Conservation (phyloP, 2,888 invertebrate genomes). For the Pyralis farinalis region DNA sequence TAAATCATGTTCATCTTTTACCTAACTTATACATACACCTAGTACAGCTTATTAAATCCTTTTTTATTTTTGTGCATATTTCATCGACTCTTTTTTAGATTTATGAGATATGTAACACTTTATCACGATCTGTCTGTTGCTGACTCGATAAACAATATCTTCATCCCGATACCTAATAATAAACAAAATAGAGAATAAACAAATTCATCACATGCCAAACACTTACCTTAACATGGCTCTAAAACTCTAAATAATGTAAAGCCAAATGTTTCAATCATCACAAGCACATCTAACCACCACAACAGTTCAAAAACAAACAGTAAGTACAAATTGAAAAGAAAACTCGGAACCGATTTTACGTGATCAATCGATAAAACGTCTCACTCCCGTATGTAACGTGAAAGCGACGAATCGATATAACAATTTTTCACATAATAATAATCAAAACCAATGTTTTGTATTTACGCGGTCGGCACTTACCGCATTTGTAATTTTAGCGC, state of each 20-base stretch:
- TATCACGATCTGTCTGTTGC: too few relatives aligned
- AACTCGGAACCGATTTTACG: not conserved
- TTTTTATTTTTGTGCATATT: too few relatives aligned
- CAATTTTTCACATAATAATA: conserved; percentile 1
- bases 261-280: not conserved
- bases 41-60: too few relatives aligned
- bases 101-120: too few relatives aligned
- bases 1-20: too few relatives aligned
- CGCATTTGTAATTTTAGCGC: conserved; percentile 20
- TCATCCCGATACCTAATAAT: too few relatives aligned
- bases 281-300: not conserved
- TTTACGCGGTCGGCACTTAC: conserved; percentile 5
- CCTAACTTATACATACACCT: too few relatives aligned
- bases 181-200: too few relatives aligned
- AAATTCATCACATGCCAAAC: too few relatives aligned
- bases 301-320: not conserved
- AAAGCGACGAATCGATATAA: conserved; percentile 1
- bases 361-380: not conserved
- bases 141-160: too few relatives aligned
- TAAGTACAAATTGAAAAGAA: not conserved
- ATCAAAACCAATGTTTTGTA: conserved; percentile 2
- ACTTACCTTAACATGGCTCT: conserved; percentile 3
- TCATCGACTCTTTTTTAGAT: too few relatives aligned
- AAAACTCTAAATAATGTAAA: not conserved
- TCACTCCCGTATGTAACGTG: not conserved